These are phyloP conservation scores for Lomographa bimaculata DNA, from an alignment of 2,888 invertebrate genomes.

Conservation along the genomic window DNA sequence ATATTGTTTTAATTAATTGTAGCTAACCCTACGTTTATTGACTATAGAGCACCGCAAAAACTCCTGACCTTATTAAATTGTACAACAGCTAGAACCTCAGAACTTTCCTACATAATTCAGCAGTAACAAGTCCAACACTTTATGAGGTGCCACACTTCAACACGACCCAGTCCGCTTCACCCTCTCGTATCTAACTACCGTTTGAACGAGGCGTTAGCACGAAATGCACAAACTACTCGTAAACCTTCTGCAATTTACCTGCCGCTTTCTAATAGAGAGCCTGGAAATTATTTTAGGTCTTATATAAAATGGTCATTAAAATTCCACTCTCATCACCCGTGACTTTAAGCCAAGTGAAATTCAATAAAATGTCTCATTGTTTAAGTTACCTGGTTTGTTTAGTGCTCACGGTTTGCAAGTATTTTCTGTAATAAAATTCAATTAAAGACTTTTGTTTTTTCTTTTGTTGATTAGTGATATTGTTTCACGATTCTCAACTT, in stretches of 20 bases:
- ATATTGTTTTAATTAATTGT: no score
- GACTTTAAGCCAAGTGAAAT: no score
- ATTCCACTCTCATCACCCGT: background rate
- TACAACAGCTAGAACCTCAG: slow-evolving; percentile 9
- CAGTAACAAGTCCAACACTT: slow-evolving; percentile 31
- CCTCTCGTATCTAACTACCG: slow-evolving; percentile 31
- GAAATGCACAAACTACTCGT: slow-evolving; percentile 36
- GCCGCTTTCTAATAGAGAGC: slow-evolving; percentile 27
- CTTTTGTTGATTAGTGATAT: no score
- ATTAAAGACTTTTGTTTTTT: no score
- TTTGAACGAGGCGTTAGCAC: slow-evolving; percentile 34
- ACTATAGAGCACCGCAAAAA: no score
- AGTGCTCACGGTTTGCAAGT: no score
- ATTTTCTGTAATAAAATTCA: no score
- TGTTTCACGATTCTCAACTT: no score
- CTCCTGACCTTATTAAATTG: slow-evolving; percentile 6
- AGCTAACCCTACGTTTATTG: no score
- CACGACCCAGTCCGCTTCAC: slow-evolving; percentile 31
- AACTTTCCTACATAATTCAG: slow-evolving; percentile 29
- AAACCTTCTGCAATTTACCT: slow-evolving; percentile 33
- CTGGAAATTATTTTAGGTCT: slow-evolving; percentile 6
- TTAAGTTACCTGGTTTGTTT: no score
- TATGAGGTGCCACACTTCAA: slow-evolving; percentile 36
- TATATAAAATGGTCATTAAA: slow-evolving; percentile 7
- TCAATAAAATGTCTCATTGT: no score